Percentiles rank a stretch among this genome's conserved stretches.
phyloP scores from a whole-genome alignment of 2,888 invertebrate species.

The Adelphocoris suturalis region DNA sequence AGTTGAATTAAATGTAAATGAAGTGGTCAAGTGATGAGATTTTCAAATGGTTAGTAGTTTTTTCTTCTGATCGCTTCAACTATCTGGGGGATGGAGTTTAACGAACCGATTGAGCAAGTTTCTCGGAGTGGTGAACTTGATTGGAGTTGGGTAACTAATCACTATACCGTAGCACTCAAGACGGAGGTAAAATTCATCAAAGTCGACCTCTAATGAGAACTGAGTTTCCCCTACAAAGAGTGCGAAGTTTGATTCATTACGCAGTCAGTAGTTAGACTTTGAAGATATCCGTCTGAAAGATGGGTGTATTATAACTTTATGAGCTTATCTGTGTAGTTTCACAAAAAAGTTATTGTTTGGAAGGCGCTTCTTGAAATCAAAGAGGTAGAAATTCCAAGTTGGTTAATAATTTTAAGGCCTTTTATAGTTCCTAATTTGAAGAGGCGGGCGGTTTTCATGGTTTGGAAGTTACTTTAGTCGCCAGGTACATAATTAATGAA shows the following conservation, averaged over 20 bases:
- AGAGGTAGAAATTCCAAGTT: too few relatives aligned
- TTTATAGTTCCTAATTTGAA: too few relatives aligned
- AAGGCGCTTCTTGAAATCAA: too few relatives aligned
- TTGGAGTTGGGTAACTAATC: neutral
- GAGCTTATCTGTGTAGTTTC: too few relatives aligned
- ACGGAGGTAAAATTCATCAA: neutral
- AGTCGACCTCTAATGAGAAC: slow-evolving; percentile 17
- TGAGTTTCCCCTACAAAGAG: neutral
- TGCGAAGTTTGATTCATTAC: slow-evolving; percentile 21
- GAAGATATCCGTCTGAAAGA: neutral
- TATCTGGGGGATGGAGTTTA: neutral
- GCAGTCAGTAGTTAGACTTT: neutral
- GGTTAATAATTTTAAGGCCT: too few relatives aligned
- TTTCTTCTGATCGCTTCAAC: neutral
- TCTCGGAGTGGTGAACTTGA: neutral
- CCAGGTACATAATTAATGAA: too few relatives aligned
- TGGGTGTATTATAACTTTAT: too few relatives aligned
- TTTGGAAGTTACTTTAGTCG: too few relatives aligned
- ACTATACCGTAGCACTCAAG: neutral
- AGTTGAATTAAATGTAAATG: slow-evolving; percentile 28
- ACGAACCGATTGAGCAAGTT: slow-evolving; percentile 23
- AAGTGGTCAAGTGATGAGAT: slow-evolving; percentile 27
- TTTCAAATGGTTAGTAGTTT: neutral
- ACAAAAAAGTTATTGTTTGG: too few relatives aligned
- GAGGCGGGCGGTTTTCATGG: too few relatives aligned